Conservation (phyloP, 2,113 vertebrate species). For the Cyprinus carpio region DNA sequence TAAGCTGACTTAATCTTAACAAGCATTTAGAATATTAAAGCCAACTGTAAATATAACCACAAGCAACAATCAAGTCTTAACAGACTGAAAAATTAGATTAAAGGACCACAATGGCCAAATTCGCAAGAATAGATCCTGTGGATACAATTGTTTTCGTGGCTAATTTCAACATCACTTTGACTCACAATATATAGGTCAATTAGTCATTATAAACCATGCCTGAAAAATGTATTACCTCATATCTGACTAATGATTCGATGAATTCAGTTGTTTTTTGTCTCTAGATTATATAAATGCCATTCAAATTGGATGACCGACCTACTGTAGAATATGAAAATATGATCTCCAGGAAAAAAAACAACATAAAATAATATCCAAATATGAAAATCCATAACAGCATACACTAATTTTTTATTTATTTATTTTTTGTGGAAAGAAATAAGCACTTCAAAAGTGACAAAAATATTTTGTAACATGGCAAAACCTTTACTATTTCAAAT, state of each 20-base stretch:
- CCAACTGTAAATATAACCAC: neutral
- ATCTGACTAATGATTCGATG: neutral
- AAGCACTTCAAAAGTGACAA: too few species aligned
- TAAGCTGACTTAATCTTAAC: neutral
- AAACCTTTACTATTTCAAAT: too few species aligned
- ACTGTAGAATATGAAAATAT: neutral
- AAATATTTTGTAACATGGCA: too few species aligned
- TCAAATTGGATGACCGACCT: neutral
- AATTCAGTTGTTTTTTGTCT: neutral
- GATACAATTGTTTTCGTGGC: neutral
- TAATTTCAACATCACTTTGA: neutral
- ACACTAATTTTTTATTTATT: too few species aligned
- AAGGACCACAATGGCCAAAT: neutral
- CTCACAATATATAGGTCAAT: neutral
- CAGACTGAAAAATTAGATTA: neutral
- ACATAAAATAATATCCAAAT: neutral
- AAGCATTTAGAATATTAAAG: neutral
- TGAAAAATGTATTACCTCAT: neutral
- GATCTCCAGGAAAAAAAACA: too few species aligned
- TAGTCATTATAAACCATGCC: neutral
- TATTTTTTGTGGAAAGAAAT: too few species aligned
- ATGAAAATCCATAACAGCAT: neutral
- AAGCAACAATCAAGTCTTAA: neutral
- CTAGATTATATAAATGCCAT: neutral
- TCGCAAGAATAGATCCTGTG: neutral